These are phyloP conservation scores for Alaudala cheleensis DNA, from an alignment of 2,113 vertebrate genomes.

Conservation along the genomic window DNA sequence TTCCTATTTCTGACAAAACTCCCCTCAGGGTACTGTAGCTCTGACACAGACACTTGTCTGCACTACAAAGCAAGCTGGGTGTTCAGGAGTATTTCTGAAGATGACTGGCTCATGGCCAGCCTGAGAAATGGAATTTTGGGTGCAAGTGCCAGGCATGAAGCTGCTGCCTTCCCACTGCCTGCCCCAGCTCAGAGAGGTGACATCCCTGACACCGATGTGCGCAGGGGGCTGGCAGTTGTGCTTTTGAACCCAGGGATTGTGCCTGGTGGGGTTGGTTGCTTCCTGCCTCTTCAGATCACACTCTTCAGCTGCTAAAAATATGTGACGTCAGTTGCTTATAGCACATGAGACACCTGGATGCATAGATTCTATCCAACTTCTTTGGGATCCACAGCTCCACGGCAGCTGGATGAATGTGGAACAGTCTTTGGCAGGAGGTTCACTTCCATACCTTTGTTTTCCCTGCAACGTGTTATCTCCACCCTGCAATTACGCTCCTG, in stretches of 20 bases:
- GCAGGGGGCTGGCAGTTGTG: neutral
- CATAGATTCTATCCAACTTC: neutral
- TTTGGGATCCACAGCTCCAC: neutral
- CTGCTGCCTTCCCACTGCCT: neutral
- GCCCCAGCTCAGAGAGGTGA: neutral
- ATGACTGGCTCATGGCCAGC: neutral
- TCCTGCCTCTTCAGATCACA: neutral
- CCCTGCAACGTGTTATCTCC: fast-evolving
- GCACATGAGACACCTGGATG: neutral
- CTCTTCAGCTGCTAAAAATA: neutral
- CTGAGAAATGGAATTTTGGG: neutral
- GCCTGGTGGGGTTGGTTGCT: fast-evolving
- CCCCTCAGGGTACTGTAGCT: neutral
- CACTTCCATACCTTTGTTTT: neutral
- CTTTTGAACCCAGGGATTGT: neutral
- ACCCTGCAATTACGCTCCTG: neutral
- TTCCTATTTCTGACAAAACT: neutral
- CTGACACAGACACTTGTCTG: neutral
- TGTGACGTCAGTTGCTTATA: fast-evolving
- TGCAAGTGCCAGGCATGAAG: fast-evolving
- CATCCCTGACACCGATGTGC: fast-evolving
- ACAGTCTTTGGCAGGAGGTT: neutral
- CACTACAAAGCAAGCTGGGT: neutral
- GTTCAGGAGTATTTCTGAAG: neutral
- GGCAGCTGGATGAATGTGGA: neutral